Conservation (phyloP, 1,140 invertebrate species). For the Eumeta japonica region DNA sequence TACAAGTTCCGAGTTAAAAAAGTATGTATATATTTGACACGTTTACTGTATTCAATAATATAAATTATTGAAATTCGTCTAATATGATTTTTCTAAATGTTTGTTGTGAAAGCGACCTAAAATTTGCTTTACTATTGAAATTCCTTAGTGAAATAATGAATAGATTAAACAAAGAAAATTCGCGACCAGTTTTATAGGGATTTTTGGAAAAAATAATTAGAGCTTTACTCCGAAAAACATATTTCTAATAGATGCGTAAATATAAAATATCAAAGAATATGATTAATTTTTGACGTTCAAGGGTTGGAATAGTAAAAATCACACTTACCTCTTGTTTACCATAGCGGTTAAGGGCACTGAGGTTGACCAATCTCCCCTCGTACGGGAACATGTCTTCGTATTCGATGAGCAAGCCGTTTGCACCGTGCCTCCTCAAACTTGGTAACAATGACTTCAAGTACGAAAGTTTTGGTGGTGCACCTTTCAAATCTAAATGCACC, state of each 20-base stretch:
- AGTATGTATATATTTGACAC: too few relatives aligned
- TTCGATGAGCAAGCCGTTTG: constrained; percentile 87
- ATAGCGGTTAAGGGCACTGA: constrained; percentile 80
- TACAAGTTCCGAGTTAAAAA: too few relatives aligned
- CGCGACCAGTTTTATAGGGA: neutral
- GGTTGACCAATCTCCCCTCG: constrained; percentile 62
- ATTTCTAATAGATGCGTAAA: too few relatives aligned
- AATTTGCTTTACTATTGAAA: too few relatives aligned
- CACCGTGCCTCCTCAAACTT: constrained; percentile 73
- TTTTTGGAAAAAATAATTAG: neutral
- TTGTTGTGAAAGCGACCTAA: too few relatives aligned
- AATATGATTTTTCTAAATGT: too few relatives aligned
- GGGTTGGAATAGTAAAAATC: neutral
- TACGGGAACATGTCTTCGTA: constrained; percentile 99
- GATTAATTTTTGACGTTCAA: neutral
- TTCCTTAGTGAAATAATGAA: too few relatives aligned
- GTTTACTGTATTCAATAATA: too few relatives aligned
- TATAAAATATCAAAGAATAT: too few relatives aligned
- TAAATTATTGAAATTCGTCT: too few relatives aligned
- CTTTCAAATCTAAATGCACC: constrained; percentile 89
- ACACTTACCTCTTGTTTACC: constrained; percentile 63
- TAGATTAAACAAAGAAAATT: neutral
- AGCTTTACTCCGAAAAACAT: too few relatives aligned
- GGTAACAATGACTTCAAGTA: constrained; percentile 72
- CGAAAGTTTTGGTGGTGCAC: constrained; percentile 74